Percentiles rank a stretch among this genome's conserved stretches.
These are phyloP conservation scores for Hemibagrus wyckioides DNA, from an alignment of 2,113 vertebrate genomes.

Conservation along the genomic window DNA sequence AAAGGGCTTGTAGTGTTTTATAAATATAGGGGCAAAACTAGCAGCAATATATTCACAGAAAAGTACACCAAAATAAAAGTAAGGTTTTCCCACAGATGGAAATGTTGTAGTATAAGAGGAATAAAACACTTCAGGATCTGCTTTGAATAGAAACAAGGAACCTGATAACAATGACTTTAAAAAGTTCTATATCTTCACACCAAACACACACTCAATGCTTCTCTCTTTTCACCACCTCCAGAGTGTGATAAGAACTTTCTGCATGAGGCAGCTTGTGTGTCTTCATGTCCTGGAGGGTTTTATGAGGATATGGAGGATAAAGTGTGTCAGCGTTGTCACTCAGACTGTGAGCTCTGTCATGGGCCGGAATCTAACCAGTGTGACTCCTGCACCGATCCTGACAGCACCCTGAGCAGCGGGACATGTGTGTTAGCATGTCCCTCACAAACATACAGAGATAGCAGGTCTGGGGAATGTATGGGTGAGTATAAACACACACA, in stretches of 20 bases:
- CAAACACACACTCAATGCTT: no score
- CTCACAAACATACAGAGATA: conserved; percentile 74
- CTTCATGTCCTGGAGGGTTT: conserved; percentile 77
- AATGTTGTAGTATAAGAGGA: no score
- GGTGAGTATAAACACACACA: conserved; percentile 66
- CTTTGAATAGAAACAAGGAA: no score
- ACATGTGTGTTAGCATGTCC: conserved; percentile 77
- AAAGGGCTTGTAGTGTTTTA: no score
- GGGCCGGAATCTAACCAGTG: conserved; percentile 78
- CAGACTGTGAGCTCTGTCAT: conserved; percentile 75
- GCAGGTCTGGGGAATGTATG: conserved; percentile 73
- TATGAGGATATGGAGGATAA: conserved; percentile 65
- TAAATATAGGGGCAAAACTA: no score
- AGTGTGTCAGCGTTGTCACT: conserved; percentile 79
- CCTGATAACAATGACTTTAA: no score
- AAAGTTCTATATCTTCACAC: no score
- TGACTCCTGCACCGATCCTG: conserved; percentile 62
- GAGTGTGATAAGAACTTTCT: conserved; percentile 79
- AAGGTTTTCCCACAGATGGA: no score
- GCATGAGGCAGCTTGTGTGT: conserved; percentile 71
- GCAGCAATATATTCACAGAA: no score
- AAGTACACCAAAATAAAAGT: no score
- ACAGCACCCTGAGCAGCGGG: conserved; percentile 68
- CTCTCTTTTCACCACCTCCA: conserved; percentile 55
- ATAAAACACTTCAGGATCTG: no score